These are phyloP conservation scores for Pachliopta kotzebuea DNA, from an alignment of 2,888 invertebrate genomes.

Conservation along the genomic window DNA sequence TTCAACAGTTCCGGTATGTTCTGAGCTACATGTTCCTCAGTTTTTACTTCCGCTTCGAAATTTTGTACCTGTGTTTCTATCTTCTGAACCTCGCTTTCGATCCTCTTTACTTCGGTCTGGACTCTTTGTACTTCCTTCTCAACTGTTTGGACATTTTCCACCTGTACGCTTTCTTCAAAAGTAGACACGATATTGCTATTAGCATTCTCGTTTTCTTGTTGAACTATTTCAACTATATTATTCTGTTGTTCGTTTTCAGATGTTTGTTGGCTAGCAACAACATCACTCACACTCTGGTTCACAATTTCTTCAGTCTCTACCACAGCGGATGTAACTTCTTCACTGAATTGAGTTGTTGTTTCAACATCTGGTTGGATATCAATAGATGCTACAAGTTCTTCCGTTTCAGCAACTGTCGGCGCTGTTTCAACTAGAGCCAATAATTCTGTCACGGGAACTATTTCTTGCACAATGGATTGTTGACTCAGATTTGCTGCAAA, in stretches of 20 bases:
- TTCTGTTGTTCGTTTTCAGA: constrained; percentile 6
- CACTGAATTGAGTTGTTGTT: constrained; percentile 6
- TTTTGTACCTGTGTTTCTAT: constrained; percentile 29
- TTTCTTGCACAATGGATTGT: constrained; percentile 16
- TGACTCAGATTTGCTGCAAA: constrained; percentile 15
- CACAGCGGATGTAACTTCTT: constrained; percentile 18
- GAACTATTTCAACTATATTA: constrained; percentile 24
- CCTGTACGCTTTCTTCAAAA: constrained; percentile 16
- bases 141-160: constrained; percentile 25
- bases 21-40: constrained; percentile 42
- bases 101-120: constrained; percentile 34
- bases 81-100: constrained; percentile 30
- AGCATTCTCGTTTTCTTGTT: constrained; percentile 33
- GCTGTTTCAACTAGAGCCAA: constrained; percentile 9
- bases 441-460: constrained; percentile 32
- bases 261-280: constrained; percentile 10
- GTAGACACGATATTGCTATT: constrained; percentile 31
- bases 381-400: not conserved
- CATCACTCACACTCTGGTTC: constrained; percentile 6
- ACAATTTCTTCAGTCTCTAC: not conserved
- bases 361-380: constrained; percentile 12
- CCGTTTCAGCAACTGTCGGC: constrained; percentile 1
- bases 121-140: constrained; percentile 29
- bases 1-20: constrained; percentile 58
- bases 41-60: constrained; percentile 34